Percentiles rank a stretch among this genome's conserved stretches.
Conservation (phyloP, 2,888 invertebrate species). For the Agonum fuliginosum region DNA sequence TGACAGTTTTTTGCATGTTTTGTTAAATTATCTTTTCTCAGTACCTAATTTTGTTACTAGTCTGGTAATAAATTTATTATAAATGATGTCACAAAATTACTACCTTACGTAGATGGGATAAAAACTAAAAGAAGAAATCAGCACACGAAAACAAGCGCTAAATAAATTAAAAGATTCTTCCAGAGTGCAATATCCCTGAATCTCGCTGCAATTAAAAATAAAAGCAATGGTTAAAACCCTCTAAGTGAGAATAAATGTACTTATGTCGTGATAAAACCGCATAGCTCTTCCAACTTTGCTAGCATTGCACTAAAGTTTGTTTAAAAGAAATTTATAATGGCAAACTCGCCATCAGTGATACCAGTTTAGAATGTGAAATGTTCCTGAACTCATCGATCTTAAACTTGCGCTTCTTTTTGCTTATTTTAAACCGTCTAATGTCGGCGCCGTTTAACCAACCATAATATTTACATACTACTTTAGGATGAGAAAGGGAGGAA, state of each 20-base stretch:
- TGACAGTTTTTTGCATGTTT: too few relatives aligned
- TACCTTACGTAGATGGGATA: too few relatives aligned
- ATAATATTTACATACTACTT: slow-evolving; percentile 15
- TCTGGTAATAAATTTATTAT: too few relatives aligned
- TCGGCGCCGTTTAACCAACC: background rate
- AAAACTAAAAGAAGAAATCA: too few relatives aligned
- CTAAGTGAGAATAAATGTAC: background rate
- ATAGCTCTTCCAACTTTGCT: slow-evolving; percentile 24
- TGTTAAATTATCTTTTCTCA: too few relatives aligned
- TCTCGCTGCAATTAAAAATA: slow-evolving; percentile 9
- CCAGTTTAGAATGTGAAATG: slow-evolving; percentile 33
- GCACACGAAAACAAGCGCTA: too few relatives aligned
- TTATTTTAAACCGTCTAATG: slow-evolving; percentile 12
- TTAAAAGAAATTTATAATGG: slow-evolving; percentile 35
- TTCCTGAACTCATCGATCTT: slow-evolving; percentile 7
- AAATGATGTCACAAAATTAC: too few relatives aligned
- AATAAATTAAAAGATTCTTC: too few relatives aligned
- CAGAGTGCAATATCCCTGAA: background rate
- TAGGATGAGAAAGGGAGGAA: too few relatives aligned
- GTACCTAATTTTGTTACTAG: too few relatives aligned
- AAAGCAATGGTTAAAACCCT: background rate
- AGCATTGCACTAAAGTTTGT: slow-evolving; percentile 17
- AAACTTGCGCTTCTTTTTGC: slow-evolving; percentile 10
- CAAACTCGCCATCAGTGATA: slow-evolving; percentile 19
- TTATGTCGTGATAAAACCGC: slow-evolving; percentile 38